Evolutionary conservation across 2,888 invertebrate species (phyloP), one percentile per base, ranked within the genome.

Genomic region (Lingula anatina): DNA sequence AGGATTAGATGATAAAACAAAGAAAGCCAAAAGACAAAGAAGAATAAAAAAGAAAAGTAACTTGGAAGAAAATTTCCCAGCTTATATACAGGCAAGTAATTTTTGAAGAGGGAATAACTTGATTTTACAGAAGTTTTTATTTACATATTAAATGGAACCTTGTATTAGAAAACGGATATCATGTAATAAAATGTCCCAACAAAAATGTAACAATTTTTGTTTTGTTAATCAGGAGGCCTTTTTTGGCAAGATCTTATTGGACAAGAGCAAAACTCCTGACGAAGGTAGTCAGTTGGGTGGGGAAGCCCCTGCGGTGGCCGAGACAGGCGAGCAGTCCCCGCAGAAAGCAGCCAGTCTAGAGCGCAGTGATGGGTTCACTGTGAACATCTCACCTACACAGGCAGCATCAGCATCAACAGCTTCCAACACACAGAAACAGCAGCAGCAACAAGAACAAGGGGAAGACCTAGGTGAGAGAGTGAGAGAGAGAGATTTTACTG

Each of bases 181-280:
- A n/a, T n/a, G n/a, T n/a, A n/a, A n/a, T n/a, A n/a, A n/a, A n/a
- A n/a, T n/a, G n/a, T n/a, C n/a, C n/a, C n/a, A n/a, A n/a, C n/a
- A n/a, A n/a, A n/a, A n/a, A n/a, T n/a, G n/a, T n/a, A n/a, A n/a
- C n/a, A n/a, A n/a, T n/a, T n/a, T n/a, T n/a, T n/a, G n/a, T n/a
- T n/a, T n/a, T n/a, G n/a, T n/a, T n/a, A n/a, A n/a, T n/a, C 87
- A 94, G 82, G 95, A 95, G 73, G 95, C 96, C 0, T 96, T 97
- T 79, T 97, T 97, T 75, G 96, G 96, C 1, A 89, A 89, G 71
- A 85, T 86, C 26, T 80, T 96, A 44, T 78, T 95, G 65, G 89
- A 90, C 61, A 84, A 82, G 43, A 80, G 81, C 25, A 68, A 72
- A 40, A 70, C 74, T 26, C 53, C 55, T n/a, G 5, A 60, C 60